These are phyloP conservation scores for Prorops nasuta DNA, from an alignment of 1,140 invertebrate species.

Conservation along the genomic window DNA sequence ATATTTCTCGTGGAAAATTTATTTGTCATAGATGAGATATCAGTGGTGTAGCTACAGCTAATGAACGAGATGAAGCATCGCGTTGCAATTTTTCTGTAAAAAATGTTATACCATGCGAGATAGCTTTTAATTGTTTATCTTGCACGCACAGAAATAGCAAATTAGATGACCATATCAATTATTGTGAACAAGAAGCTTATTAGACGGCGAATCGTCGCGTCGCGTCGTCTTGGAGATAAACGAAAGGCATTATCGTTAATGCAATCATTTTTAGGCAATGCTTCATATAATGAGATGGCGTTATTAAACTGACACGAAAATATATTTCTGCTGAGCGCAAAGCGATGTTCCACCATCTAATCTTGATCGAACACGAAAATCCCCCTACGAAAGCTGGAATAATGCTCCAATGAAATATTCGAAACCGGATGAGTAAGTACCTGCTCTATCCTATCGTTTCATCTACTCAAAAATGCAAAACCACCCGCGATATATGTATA, in stretches of 20 bases:
- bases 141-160: no score
- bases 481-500: no score
- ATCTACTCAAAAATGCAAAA: slow-evolving; percentile 19
- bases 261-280: slow-evolving; percentile 20
- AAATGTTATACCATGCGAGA: no score
- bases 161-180: no score
- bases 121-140: no score
- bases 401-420: slow-evolving; percentile 15
- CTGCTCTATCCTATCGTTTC: slow-evolving; percentile 8
- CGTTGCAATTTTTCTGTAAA: no score
- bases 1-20: no score
- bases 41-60: no score
- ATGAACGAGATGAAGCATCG: no score
- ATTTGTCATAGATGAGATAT: no score
- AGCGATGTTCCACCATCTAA: slow-evolving; percentile 20
- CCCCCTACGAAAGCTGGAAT: slow-evolving; percentile 8
- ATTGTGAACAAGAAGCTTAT: neutral
- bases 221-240: neutral
- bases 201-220: neutral
- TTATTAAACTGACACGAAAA: slow-evolving; percentile 18
- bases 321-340: slow-evolving; percentile 13
- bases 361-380: slow-evolving; percentile 29
- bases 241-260: slow-evolving; percentile 12
- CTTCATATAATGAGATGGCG: slow-evolving; percentile 3
- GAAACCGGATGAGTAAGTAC: slow-evolving; percentile 12